Evolutionary conservation across 2,113 vertebrate species (phyloP).

Genomic region (Cariama cristata): DNA sequence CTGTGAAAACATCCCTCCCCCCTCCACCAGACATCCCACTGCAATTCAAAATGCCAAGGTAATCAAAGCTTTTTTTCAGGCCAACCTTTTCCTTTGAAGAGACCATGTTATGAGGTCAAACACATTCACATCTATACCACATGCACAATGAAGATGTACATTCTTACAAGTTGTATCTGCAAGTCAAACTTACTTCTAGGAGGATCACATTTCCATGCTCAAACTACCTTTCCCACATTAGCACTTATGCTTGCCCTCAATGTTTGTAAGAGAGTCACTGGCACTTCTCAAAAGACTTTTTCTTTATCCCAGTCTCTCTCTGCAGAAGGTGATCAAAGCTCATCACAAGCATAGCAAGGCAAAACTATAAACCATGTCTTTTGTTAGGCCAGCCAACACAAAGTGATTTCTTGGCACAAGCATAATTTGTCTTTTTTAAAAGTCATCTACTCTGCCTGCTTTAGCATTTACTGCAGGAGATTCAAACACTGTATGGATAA

Average conservation of each 20-base stretch:
- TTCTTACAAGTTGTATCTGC: not conserved
- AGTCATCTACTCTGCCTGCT: not conserved
- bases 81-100: not conserved
- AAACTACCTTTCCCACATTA: not conserved
- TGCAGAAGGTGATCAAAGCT: conserved; percentile 27
- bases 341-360: conserved; percentile 1
- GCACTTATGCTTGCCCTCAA: not conserved
- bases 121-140: not conserved
- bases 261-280: not conserved
- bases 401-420: conserved; percentile 38
- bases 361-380: not conserved
- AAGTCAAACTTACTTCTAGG: not conserved
- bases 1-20: not conserved
- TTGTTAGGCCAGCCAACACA: conserved; percentile 16
- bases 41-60: not conserved
- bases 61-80: not conserved
- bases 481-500: not conserved
- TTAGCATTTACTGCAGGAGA: not conserved
- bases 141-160: not conserved
- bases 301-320: not conserved
- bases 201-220: not conserved
- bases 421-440: not conserved
- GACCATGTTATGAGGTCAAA: not conserved
- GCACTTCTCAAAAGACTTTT: not conserved
- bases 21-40: not conserved